Conservation (phyloP, 2,113 vertebrate genomes). For the Anolis carolinensis region DNA sequence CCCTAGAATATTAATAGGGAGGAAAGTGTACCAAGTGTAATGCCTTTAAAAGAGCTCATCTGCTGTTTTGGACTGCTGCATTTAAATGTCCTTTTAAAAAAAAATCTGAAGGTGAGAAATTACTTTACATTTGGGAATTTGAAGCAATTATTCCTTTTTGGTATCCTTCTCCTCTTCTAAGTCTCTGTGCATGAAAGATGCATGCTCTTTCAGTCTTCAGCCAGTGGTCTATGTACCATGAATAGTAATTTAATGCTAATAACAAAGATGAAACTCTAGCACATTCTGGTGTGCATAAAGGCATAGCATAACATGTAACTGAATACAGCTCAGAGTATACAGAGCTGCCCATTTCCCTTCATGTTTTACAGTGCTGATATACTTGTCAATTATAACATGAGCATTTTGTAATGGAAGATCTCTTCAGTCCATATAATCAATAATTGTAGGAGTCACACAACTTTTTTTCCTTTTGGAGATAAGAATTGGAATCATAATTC, state of each 20-base stretch:
- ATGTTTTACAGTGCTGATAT: not conserved
- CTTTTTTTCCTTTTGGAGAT: not conserved
- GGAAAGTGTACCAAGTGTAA: not conserved
- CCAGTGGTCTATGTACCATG: constrained; percentile 19
- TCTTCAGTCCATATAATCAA: not conserved
- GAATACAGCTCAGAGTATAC: not conserved
- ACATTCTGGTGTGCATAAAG: constrained; percentile 6
- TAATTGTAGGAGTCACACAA: not conserved
- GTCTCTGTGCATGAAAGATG: not conserved
- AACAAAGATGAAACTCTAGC: constrained; percentile 27
- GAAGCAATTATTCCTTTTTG: constrained; percentile 12
- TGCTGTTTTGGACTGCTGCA: not conserved
- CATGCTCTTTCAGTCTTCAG: not conserved
- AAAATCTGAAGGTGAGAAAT: not conserved
- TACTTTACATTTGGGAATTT: constrained; percentile 6
- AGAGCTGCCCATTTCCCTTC: not conserved
- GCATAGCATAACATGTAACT: not conserved
- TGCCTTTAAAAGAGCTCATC: not conserved
- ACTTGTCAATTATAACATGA: not conserved
- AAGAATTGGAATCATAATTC: not conserved
- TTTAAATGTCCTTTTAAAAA: not conserved
- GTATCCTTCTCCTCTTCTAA: not conserved
- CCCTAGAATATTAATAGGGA: constrained; percentile 1
- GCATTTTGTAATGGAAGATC: not conserved
- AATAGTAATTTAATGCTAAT: constrained; percentile 35